Evolutionary conservation across 2,797 vertebrate genomes (phyloP).

Genomic region (Rhodeus uyekii): DNA sequence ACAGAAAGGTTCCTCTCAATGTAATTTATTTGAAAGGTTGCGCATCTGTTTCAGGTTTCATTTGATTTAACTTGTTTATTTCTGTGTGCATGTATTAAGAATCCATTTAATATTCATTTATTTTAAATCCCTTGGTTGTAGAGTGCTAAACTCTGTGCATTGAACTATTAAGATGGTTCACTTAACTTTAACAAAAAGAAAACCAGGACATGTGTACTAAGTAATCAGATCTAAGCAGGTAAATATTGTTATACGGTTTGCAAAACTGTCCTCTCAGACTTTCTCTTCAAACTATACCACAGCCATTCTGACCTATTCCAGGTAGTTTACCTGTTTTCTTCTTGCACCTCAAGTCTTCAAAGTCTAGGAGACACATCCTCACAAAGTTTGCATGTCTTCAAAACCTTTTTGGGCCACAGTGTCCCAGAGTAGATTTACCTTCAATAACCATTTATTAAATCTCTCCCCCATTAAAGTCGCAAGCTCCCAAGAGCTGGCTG

Average conservation of each 20-base stretch:
- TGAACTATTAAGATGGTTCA: not conserved
- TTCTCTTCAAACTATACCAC: not conserved
- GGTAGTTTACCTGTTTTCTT: not conserved
- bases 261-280: not conserved
- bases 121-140: not conserved
- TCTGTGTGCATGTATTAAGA: not conserved
- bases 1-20: not conserved
- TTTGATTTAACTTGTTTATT: slow-evolving; percentile 8
- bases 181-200: not conserved
- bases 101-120: not conserved
- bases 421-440: slow-evolving; percentile 95
- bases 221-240: not conserved
- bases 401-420: slow-evolving; percentile 79
- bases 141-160: not conserved
- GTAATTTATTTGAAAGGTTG: slow-evolving; percentile 18
- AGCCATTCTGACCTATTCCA: not conserved
- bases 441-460: slow-evolving; percentile 99
- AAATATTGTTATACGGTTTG: not conserved
- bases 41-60: slow-evolving; percentile 3
- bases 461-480: slow-evolving; percentile 90
- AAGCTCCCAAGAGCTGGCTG: slow-evolving; percentile 82
- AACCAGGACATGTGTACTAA: not conserved
- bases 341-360: not conserved
- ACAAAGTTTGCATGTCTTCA: slow-evolving; percentile 69
- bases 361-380: not conserved